Conservation (phyloP, 1,140 invertebrate species). For the Bombus impatiens region DNA sequence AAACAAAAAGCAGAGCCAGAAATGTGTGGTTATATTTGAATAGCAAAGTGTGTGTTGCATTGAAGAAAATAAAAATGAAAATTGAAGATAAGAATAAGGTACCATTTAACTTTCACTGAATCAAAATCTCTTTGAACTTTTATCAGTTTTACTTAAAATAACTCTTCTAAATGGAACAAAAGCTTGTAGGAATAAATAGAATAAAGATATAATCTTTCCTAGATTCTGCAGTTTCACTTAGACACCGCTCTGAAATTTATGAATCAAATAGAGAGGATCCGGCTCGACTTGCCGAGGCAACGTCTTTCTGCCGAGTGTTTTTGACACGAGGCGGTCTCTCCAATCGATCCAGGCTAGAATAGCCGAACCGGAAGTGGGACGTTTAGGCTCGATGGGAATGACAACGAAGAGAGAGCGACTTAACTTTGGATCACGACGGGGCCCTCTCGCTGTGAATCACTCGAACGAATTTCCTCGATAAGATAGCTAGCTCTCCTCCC, state of each 20-base stretch:
- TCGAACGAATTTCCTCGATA: constrained; percentile 24
- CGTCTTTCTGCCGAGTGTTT: constrained; percentile 61
- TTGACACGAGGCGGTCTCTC: constrained; percentile 57
- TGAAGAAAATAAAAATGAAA: too few species aligned
- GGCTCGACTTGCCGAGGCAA: constrained; percentile 44
- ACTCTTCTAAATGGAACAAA: background rate
- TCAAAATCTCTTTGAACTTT: background rate
- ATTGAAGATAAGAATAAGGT: too few species aligned
- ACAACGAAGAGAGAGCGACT: constrained; percentile 43
- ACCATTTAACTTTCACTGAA: background rate
- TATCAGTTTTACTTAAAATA: background rate
- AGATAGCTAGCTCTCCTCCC: background rate
- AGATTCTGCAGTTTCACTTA: background rate
- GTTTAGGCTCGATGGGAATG: constrained; percentile 54
- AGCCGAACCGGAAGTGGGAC: constrained; percentile 63
- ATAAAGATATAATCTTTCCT: background rate
- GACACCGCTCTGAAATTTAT: constrained; percentile 47
- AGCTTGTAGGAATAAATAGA: background rate
- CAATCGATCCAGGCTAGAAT: constrained; percentile 55
- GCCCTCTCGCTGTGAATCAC: constrained; percentile 7
- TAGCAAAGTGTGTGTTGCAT: too few species aligned
- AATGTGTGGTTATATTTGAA: too few species aligned
- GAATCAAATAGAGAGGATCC: constrained; percentile 32
- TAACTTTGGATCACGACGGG: constrained; percentile 34
- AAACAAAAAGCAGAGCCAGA: too few species aligned